Percentiles rank a stretch among this genome's conserved stretches.
Conservation (phyloP, 2,797 vertebrate species). For the Phataginus tricuspis region DNA sequence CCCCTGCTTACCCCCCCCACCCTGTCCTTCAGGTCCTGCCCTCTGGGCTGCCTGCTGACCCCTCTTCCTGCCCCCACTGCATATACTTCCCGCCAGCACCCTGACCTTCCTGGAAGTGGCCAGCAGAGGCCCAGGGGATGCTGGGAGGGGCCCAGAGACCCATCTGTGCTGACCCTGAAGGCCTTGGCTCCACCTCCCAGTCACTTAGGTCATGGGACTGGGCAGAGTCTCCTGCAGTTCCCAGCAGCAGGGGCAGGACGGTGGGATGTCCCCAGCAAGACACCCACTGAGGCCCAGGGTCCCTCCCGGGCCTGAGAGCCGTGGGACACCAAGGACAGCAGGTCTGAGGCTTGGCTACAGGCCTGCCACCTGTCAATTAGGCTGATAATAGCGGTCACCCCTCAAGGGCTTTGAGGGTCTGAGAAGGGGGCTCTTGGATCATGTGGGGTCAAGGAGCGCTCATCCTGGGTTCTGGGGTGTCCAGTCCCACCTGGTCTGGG, state of each 20-base stretch:
- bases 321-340: neutral
- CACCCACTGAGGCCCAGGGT: neutral
- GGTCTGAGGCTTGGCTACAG: neutral
- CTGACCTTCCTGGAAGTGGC: neutral
- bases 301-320: neutral
- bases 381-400: neutral
- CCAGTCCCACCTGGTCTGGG: neutral
- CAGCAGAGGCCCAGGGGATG: neutral
- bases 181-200: neutral
- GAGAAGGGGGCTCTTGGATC: neutral
- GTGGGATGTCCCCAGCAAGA: no score
- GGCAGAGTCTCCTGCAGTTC: neutral
- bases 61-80: neutral
- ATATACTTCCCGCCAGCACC: no score
- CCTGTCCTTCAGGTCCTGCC: neutral
- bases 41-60: fast-evolving
- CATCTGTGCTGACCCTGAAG: no score
- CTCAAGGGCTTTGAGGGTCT: neutral
- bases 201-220: neutral
- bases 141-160: neutral
- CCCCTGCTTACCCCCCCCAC: neutral
- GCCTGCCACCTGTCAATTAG: no score
- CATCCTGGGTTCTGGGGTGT: neutral
- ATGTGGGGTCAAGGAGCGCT: fast-evolving
- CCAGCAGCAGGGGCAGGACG: neutral